These are phyloP conservation scores for Lagocephalus sceleratus DNA, from an alignment of 2,797 vertebrate genomes.

Conservation along the genomic window DNA sequence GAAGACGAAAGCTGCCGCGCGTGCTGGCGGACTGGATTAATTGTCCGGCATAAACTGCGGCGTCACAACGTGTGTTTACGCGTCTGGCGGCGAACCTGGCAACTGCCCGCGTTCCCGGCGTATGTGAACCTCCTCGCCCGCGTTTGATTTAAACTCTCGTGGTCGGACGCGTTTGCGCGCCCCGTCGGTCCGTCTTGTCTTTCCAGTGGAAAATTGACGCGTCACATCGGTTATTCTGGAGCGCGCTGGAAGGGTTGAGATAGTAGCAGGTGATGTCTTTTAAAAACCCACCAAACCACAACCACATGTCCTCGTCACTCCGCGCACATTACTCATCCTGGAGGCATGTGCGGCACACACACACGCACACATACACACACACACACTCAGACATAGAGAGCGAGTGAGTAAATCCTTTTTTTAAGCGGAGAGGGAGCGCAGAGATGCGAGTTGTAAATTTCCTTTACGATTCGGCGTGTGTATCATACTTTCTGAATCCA, in stretches of 20 bases:
- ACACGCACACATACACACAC: slow-evolving; percentile 14
- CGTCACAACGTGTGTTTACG: slow-evolving; percentile 20
- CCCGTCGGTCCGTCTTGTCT: slow-evolving; percentile 40
- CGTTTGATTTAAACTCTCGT: slow-evolving; percentile 31
- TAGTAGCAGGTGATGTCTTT: slow-evolving; percentile 72
- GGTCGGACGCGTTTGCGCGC: slow-evolving; percentile 9
- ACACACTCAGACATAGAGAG: slow-evolving; percentile 6
- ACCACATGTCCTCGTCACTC: slow-evolving; percentile 70
- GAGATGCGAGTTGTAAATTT: slow-evolving; percentile 32
- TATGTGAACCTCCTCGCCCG: slow-evolving; percentile 19
- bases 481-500: slow-evolving; percentile 2
- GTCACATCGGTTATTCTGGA: slow-evolving; percentile 62
- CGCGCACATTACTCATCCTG: slow-evolving; percentile 55
- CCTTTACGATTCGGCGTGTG: slow-evolving; percentile 17
- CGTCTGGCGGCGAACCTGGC: slow-evolving; percentile 28
- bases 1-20: slow-evolving; percentile 8
- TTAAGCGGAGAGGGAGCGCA: neutral
- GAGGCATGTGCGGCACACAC: slow-evolving; percentile 39
- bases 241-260: slow-evolving; percentile 53
- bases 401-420: slow-evolving; percentile 9
- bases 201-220: slow-evolving; percentile 62
- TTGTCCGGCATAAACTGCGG: slow-evolving; percentile 29
- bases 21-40: neutral
- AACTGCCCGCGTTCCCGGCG: slow-evolving; percentile 6
- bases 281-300: slow-evolving; percentile 67